Evolutionary conservation across 2,113 vertebrate genomes (phyloP).

Genomic region (Neotoma lepida): DNA sequence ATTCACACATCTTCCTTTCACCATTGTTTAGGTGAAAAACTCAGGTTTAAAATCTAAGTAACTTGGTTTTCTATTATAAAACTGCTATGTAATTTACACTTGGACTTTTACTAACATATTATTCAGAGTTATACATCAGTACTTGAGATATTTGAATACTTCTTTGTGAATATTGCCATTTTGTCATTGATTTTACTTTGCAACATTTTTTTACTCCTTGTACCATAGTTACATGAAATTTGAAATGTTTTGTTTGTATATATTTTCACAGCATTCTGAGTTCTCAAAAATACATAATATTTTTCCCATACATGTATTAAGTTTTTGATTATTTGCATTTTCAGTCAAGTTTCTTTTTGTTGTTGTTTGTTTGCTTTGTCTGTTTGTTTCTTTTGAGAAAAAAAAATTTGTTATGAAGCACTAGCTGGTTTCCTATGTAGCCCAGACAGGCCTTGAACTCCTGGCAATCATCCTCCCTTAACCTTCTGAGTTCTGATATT

Average conservation of each 20-base stretch:
- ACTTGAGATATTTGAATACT: not conserved
- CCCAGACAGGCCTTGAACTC: not conserved
- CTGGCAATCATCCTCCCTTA: not conserved
- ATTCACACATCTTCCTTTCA: not conserved
- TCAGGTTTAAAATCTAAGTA: not conserved
- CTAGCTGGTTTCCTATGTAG: not conserved
- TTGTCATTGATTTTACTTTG: constrained; percentile 27
- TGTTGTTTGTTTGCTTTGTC: no score
- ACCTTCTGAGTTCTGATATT: not conserved
- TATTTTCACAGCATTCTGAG: not conserved
- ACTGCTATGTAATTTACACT: not conserved
- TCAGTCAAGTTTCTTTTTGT: not conserved
- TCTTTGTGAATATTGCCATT: not conserved
- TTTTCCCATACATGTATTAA: not conserved
- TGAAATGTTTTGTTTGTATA: not conserved
- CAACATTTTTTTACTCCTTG: not conserved
- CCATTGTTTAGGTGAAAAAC: not conserved
- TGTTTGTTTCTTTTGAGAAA: no score
- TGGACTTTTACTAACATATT: not conserved
- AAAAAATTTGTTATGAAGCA: not conserved
- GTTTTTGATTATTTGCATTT: not conserved
- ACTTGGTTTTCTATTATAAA: not conserved
- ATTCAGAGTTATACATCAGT: not conserved
- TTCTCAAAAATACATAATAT: constrained; percentile 1
- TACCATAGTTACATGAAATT: not conserved